These are phyloP conservation scores for Odontomachus brunneus DNA, from an alignment of 1,140 invertebrate species.

Conservation along the genomic window DNA sequence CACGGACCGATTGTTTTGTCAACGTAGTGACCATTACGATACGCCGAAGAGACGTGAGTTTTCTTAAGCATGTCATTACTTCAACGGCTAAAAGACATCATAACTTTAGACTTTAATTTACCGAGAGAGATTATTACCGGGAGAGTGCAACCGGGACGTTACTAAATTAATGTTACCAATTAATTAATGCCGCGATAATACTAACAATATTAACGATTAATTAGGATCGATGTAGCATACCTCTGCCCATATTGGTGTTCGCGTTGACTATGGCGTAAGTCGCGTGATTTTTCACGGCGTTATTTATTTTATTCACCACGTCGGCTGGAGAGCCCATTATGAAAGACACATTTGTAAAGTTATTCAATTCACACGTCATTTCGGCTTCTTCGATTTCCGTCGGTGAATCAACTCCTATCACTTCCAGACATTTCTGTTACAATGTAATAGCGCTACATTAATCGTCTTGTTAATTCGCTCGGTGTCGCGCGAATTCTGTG, in stretches of 20 bases:
- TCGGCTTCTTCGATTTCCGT: slow-evolving; percentile 84
- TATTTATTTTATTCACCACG: slow-evolving; percentile 75
- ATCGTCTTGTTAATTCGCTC: slow-evolving; percentile 38
- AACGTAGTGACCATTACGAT: slow-evolving; percentile 83
- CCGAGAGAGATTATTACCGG: not conserved
- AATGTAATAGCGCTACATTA: slow-evolving; percentile 20
- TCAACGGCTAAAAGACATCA: slow-evolving; percentile 78
- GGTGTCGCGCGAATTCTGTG: not conserved
- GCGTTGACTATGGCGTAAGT: slow-evolving; percentile 81
- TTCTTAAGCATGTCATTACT: slow-evolving; percentile 80
- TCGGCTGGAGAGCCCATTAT: slow-evolving; percentile 79
- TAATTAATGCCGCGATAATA: slow-evolving; percentile 17
- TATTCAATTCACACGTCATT: slow-evolving; percentile 81
- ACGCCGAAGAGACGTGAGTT: slow-evolving; percentile 78
- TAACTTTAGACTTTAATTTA: slow-evolving; percentile 45
- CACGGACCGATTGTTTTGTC: slow-evolving; percentile 83
- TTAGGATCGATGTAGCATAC: slow-evolving; percentile 71
- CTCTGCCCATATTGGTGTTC: slow-evolving; percentile 80
- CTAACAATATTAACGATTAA: slow-evolving; percentile 18
- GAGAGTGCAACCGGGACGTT: not conserved
- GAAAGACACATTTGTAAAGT: slow-evolving; percentile 82
- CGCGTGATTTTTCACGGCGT: slow-evolving; percentile 76
- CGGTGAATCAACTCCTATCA: slow-evolving; percentile 82
- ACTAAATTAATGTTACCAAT: slow-evolving; percentile 18
- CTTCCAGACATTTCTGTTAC: slow-evolving; percentile 81